These are phyloP conservation scores for Brachionus calyciflorus DNA, from an alignment of 1,140 invertebrate genomes.

Conservation along the genomic window DNA sequence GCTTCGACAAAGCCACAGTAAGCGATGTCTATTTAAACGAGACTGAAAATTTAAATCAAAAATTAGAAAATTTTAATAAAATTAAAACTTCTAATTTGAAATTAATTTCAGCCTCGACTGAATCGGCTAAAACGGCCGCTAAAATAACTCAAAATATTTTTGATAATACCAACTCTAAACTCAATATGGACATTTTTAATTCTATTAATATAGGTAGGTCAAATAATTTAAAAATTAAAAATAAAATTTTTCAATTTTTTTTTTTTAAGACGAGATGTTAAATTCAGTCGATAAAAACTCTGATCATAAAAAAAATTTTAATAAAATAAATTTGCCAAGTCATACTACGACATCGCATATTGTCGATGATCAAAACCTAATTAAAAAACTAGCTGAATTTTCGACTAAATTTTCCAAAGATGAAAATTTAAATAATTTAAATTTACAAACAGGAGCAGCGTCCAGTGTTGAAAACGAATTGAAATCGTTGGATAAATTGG, in stretches of 20 bases:
- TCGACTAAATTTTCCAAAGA: neutral
- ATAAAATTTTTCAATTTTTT: neutral
- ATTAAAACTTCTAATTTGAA: conserved; percentile 14
- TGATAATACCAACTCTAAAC: conserved; percentile 4
- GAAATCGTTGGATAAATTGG: neutral
- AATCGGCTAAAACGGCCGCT: neutral
- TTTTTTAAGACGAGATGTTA: neutral
- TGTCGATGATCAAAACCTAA: neutral
- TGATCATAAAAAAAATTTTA: neutral
- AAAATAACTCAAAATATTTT: conserved; percentile 17
- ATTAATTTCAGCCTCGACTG: neutral
- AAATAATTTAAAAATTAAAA: neutral
- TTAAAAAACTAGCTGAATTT: conserved; percentile 23
- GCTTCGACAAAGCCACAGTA: neutral
- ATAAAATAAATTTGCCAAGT: neutral
- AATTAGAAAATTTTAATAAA: conserved; percentile 24
- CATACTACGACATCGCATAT: neutral
- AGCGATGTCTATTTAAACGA: conserved; percentile 19
- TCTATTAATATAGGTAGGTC: conserved; percentile 1
- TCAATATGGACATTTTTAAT: conserved; percentile 36
- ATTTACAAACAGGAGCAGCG: neutral
- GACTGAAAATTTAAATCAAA: neutral
- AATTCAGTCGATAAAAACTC: neutral
- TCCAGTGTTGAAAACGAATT: neutral
- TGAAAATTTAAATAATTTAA: neutral